Evolutionary conservation across 2,797 vertebrate species (phyloP), one percentile per base, ranked within the genome.

Genomic region (Lutjanus campechanus): DNA sequence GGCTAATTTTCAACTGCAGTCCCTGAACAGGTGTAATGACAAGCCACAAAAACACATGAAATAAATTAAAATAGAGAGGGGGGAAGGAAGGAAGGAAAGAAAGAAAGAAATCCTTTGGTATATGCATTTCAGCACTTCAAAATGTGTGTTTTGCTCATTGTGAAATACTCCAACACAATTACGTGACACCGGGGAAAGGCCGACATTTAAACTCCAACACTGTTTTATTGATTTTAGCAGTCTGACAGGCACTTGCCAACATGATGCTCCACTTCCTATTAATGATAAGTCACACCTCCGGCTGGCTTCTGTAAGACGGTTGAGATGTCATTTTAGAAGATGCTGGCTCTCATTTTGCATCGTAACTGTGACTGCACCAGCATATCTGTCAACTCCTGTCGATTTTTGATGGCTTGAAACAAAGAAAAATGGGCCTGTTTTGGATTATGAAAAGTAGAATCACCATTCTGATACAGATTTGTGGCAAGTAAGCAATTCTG

Each of bases 161-260:
- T 71, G 68, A 85, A 80, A 59, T 74, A 76, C 68, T 87, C 41
- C 66, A 40, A 75, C 76, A 71, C 69, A 79, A 69, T 76, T 46
- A 81, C 44, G 64, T 82, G 80, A 56, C 76, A 69, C 44, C 50
- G 53, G 73, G 69, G 46, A 73, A 74, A 77, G 84, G 77, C 68
- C 81, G 88, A 81, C 88, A 90, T 91, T 89, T 84, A 47, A 63
- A 59, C 67, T 74, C 43, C 58, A 51, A 79, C 58, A 75, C 55
- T 51, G 68, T 75, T 61, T 63, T 60, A 68, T 86, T 76, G 67
- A 84, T 83, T 81, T 59, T 20, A 66, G 47, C 71, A 66, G 62
- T 47, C 64, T 83, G 85, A 80, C 85, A 85, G 83, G 64, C 79
- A 29, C 63, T 73, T 74, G 29, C 76, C 62, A 68, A 74, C 50